A percentile compares a stretch with the other conserved stretches of the same genome.
phyloP scores from a whole-genome alignment of 2,888 invertebrate genomes.

The Hylaea fasciaria region DNA sequence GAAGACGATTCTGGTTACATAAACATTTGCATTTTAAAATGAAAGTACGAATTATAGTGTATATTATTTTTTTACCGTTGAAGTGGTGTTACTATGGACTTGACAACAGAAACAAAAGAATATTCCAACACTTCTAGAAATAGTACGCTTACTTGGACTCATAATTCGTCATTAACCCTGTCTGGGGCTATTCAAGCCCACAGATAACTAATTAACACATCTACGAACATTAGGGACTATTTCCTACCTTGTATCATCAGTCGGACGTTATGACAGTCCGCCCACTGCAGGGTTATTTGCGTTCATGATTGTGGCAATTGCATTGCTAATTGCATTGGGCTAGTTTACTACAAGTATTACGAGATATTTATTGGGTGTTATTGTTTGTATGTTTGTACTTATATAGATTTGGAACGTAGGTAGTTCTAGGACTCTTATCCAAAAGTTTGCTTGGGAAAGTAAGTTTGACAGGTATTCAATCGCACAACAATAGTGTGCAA shows the following conservation, averaged over 20 bases:
- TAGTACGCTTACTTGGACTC: slow-evolving; percentile 4
- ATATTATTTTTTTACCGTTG: background rate
- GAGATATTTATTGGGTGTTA: slow-evolving; percentile 17
- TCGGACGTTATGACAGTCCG: slow-evolving; percentile 34
- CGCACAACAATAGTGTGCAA: too few relatives aligned
- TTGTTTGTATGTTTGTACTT: too few relatives aligned
- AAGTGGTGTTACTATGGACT: too few relatives aligned
- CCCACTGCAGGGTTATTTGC: slow-evolving; percentile 37
- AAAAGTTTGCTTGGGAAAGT: too few relatives aligned
- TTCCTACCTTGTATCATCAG: slow-evolving; percentile 40
- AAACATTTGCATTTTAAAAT: too few relatives aligned
- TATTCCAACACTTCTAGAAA: too few relatives aligned
- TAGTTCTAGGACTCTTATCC: too few relatives aligned
- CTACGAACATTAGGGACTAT: slow-evolving; percentile 33
- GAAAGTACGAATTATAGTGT: background rate
- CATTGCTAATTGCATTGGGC: slow-evolving; percentile 36
- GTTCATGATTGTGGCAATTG: slow-evolving; percentile 34
- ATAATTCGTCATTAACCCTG: slow-evolving; percentile 28
- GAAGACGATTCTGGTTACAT: too few relatives aligned
- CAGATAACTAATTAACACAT: slow-evolving; percentile 40
- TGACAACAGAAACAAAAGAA: too few relatives aligned
- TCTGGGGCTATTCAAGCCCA: slow-evolving; percentile 12
- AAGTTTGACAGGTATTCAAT: too few relatives aligned
- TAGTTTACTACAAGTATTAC: slow-evolving; percentile 20
- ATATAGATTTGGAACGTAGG: too few relatives aligned